Evolutionary conservation across 2,797 vertebrate genomes (phyloP).

Genomic region (Cichlasoma orientale): DNA sequence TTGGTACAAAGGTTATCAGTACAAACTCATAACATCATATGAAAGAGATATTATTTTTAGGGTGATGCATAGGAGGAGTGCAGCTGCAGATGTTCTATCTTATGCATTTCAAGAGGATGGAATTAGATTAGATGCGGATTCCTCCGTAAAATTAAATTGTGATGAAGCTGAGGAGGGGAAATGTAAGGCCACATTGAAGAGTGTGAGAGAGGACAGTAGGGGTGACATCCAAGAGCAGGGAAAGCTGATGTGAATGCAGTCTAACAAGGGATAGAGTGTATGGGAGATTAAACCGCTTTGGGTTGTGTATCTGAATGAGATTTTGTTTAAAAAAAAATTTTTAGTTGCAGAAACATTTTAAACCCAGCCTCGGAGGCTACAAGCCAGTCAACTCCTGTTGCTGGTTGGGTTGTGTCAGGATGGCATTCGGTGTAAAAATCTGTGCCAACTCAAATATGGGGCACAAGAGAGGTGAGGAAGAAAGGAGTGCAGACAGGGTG

Average conservation of each 20-base stretch:
- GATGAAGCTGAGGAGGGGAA: conserved; percentile 47
- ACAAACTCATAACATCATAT: conserved; percentile 31
- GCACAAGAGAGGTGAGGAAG: neutral
- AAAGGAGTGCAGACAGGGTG: neutral
- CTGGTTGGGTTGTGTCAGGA: accelerated
- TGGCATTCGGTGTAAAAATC: neutral
- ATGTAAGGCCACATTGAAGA: conserved; percentile 35
- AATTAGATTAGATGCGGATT: conserved; percentile 67
- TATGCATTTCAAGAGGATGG: conserved; percentile 51
- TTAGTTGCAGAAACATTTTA: neutral
- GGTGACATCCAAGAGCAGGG: conserved; percentile 53
- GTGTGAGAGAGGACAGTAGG: conserved; percentile 27
- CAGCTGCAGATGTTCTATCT: conserved; percentile 46
- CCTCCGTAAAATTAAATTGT: conserved; percentile 72
- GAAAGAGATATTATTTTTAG: conserved; percentile 15
- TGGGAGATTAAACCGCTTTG: conserved; percentile 23
- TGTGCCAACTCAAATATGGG: neutral
- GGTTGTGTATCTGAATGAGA: conserved; percentile 28
- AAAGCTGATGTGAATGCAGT: conserved; percentile 55
- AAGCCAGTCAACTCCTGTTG: neutral
- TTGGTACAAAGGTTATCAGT: neutral
- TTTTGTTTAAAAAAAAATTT: neutral
- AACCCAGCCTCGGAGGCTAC: neutral
- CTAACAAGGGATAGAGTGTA: conserved; percentile 7
- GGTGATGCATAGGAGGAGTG: conserved; percentile 21